Evolutionary conservation across 2,113 vertebrate genomes (phyloP).

Genomic region (Glaucomys volans): DNA sequence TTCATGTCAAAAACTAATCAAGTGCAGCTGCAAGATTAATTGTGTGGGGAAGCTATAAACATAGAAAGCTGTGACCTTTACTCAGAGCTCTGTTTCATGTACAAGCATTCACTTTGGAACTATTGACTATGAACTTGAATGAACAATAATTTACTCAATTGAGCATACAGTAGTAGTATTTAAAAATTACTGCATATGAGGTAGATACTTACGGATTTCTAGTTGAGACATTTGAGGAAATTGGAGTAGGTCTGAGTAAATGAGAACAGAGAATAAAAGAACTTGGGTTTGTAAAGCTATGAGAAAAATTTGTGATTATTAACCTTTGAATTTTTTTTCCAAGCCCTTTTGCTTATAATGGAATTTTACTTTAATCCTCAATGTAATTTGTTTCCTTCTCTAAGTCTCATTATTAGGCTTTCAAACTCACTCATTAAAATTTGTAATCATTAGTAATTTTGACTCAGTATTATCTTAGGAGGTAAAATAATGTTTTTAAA

Average conservation of each 20-base stretch:
- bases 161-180: conserved; percentile 23
- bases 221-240: conserved; percentile 26
- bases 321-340: conserved; percentile 42
- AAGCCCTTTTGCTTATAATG: neutral
- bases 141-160: conserved; percentile 57
- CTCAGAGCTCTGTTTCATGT: conserved; percentile 65
- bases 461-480: neutral
- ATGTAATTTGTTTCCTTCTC: conserved; percentile 14
- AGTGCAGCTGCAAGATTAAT: conserved; percentile 76
- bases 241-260: neutral
- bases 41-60: conserved; percentile 73
- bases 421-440: conserved; percentile 51
- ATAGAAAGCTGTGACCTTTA: conserved; percentile 71
- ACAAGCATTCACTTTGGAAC: conserved; percentile 57
- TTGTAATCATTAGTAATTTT: conserved; percentile 31
- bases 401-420: conserved; percentile 9
- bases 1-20: conserved; percentile 78
- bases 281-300: neutral
- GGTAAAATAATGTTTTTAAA: conserved; percentile 46
- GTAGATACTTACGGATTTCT: neutral
- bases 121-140: conserved; percentile 23
- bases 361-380: conserved; percentile 57
- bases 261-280: conserved; percentile 32
- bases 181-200: conserved; percentile 17
- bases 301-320: conserved; percentile 44